phyloP scores from a whole-genome alignment of 2,797 vertebrate genomes.

The Miichthys miiuy region DNA sequence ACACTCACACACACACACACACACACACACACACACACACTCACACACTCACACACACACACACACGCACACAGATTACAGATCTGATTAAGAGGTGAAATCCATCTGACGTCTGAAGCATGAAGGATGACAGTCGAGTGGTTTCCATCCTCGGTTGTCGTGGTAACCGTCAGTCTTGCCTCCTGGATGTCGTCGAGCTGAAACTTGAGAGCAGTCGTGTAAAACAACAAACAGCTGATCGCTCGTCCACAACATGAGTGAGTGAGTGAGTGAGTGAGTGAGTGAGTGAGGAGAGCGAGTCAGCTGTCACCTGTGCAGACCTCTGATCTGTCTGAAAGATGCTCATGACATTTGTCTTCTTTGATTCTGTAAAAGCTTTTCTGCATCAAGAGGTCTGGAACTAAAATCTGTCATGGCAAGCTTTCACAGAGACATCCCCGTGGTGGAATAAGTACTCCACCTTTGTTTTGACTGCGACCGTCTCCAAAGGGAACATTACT shows the following conservation, averaged over 20 bases:
- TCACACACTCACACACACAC: too few relatives aligned
- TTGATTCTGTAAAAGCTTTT: conserved; percentile 75
- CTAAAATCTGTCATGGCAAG: conserved; percentile 39
- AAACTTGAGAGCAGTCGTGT: conserved; percentile 57
- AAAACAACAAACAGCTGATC: conserved; percentile 53
- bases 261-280: too few relatives aligned
- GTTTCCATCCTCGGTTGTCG: conserved; percentile 57
- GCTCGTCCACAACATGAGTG: too few relatives aligned
- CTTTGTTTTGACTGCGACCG: conserved; percentile 48
- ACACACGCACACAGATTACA: background rate
- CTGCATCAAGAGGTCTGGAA: conserved; percentile 62
- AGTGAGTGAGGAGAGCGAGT: too few relatives aligned
- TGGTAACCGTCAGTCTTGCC: conserved; percentile 60
- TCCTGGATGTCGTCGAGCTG: background rate
- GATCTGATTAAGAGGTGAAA: background rate
- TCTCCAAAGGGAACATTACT: conserved; percentile 74
- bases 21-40: too few relatives aligned
- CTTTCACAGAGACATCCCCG: conserved; percentile 48
- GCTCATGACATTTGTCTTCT: conserved; percentile 42
- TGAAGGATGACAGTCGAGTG: conserved; percentile 30
- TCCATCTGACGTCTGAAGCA: background rate
- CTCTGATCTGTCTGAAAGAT: conserved; percentile 59
- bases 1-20: too few relatives aligned
- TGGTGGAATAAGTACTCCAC: conserved; percentile 68
- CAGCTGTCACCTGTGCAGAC: conserved; percentile 28